Conservation (phyloP, 1,140 invertebrate genomes). For the Drosophila tristis region DNA sequence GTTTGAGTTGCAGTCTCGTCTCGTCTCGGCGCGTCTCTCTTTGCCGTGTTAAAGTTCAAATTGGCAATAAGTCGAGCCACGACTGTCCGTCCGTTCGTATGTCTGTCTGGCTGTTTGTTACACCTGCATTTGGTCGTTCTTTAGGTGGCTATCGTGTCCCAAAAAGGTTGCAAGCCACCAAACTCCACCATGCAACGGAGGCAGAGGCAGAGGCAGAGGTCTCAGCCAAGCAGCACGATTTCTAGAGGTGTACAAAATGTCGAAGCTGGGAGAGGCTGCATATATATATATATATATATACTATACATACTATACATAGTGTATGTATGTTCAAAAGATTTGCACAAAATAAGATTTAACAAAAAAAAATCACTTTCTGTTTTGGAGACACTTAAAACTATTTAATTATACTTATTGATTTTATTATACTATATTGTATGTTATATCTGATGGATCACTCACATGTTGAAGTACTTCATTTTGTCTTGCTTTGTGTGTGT, state of each 20-base stretch:
- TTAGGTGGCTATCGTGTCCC: constrained; percentile 4
- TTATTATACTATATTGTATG: neutral
- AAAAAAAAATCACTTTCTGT: constrained; percentile 11
- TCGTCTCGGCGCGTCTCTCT: neutral
- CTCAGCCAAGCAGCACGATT: constrained; percentile 2
- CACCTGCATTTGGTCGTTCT: constrained; percentile 40
- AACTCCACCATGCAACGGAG: constrained; percentile 9
- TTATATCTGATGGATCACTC: constrained; percentile 59
- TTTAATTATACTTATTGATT: constrained; percentile 2
- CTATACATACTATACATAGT: no score
- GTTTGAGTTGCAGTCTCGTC: constrained; percentile 26
- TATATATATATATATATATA: no score
- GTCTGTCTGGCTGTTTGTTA: constrained; percentile 2
- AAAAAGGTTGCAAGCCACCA: constrained; percentile 28
- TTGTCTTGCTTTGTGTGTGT: constrained; percentile 57
- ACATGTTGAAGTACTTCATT: constrained; percentile 84
- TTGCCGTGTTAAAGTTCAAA: constrained; percentile 76
- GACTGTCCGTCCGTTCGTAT: neutral
- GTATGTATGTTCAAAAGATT: neutral
- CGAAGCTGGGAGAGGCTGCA: no score
- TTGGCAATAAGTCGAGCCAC: constrained; percentile 41
- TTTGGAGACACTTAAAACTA: constrained; percentile 5
- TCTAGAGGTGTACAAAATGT: neutral
- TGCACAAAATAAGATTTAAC: neutral
- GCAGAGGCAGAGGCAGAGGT: neutral